Percentiles rank a stretch among this genome's conserved stretches.
Evolutionary conservation across 2,888 invertebrate genomes (phyloP).

Genomic region (Molanna angustata): DNA sequence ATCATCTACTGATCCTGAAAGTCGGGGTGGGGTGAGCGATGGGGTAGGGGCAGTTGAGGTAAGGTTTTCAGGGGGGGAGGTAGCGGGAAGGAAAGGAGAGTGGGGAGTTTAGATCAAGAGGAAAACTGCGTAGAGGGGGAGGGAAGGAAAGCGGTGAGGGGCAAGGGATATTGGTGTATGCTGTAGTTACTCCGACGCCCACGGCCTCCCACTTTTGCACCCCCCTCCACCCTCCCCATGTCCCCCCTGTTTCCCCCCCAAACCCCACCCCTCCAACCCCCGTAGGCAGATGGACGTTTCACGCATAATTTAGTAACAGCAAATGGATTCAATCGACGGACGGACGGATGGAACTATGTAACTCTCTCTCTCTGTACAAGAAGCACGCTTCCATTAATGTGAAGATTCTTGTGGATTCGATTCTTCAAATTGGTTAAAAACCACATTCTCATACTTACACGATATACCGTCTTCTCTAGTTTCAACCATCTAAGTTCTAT

Average conservation of each 20-base stretch:
- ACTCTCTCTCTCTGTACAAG: too few relatives aligned
- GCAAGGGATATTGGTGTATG: slow-evolving; percentile 26
- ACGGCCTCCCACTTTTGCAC: slow-evolving; percentile 15
- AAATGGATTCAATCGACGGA: slow-evolving; percentile 52
- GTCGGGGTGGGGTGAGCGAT: neutral
- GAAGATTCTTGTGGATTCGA: too few relatives aligned
- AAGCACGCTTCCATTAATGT: too few relatives aligned
- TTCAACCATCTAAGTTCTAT: too few relatives aligned
- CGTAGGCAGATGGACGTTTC: slow-evolving; percentile 57
- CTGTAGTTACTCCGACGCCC: slow-evolving; percentile 25
- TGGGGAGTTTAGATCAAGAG: slow-evolving; percentile 15
- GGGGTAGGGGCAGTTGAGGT: slow-evolving; percentile 6
- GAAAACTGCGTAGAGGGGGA: slow-evolving; percentile 9
- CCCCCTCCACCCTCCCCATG: too few relatives aligned
- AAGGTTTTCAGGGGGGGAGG: slow-evolving; percentile 15
- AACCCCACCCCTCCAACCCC: too few relatives aligned
- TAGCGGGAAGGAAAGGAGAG: slow-evolving; percentile 1
- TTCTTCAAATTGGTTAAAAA: too few relatives aligned
- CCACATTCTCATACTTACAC: too few relatives aligned
- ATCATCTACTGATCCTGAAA: slow-evolving; percentile 19
- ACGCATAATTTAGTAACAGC: slow-evolving; percentile 59
- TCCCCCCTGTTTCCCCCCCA: too few relatives aligned
- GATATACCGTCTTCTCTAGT: too few relatives aligned
- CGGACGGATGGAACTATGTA: slow-evolving; percentile 31
- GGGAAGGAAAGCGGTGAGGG: slow-evolving; percentile 7